Percentiles rank a stretch among this genome's conserved stretches.
phyloP scores from a whole-genome alignment of 1,140 invertebrate species.

The Solen grandis region DNA sequence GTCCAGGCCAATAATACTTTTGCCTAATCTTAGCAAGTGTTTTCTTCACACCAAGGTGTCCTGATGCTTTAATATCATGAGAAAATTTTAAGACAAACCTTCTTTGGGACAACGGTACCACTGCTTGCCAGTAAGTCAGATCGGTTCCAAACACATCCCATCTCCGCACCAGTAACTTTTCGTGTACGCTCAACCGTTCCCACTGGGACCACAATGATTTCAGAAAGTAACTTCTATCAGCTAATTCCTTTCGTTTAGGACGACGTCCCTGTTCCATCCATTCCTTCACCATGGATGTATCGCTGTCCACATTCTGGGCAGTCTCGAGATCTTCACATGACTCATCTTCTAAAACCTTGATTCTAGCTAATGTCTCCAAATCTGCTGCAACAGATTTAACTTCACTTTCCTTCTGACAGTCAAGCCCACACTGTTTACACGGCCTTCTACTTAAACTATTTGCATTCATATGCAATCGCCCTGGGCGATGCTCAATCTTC shows the following conservation, averaged over 20 bases:
- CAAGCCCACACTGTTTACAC: background rate
- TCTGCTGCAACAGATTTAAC: background rate
- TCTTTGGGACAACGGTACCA: background rate
- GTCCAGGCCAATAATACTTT: slow-evolving; percentile 33
- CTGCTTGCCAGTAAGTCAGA: slow-evolving; percentile 17
- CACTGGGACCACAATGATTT: too few relatives aligned
- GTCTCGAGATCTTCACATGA: background rate
- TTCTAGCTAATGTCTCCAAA: background rate
- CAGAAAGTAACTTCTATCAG: too few relatives aligned
- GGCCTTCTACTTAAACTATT: background rate
- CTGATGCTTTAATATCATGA: too few relatives aligned
- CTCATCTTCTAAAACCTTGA: too few relatives aligned
- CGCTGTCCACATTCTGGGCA: background rate
- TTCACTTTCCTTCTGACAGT: background rate
- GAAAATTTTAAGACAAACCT: background rate
- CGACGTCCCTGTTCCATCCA: background rate
- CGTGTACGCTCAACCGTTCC: slow-evolving; percentile 2
- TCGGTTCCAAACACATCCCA: background rate
- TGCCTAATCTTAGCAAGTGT: background rate
- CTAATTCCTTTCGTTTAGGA: slow-evolving; percentile 2
- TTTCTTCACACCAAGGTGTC: too few relatives aligned
- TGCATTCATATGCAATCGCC: slow-evolving; percentile 11
- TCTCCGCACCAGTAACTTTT: slow-evolving; percentile 10
- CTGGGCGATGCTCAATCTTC: too few relatives aligned
- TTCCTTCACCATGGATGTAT: background rate